These are phyloP conservation scores for Chrysochloris asiatica DNA, from an alignment of 2,113 vertebrate genomes.

Conservation along the genomic window DNA sequence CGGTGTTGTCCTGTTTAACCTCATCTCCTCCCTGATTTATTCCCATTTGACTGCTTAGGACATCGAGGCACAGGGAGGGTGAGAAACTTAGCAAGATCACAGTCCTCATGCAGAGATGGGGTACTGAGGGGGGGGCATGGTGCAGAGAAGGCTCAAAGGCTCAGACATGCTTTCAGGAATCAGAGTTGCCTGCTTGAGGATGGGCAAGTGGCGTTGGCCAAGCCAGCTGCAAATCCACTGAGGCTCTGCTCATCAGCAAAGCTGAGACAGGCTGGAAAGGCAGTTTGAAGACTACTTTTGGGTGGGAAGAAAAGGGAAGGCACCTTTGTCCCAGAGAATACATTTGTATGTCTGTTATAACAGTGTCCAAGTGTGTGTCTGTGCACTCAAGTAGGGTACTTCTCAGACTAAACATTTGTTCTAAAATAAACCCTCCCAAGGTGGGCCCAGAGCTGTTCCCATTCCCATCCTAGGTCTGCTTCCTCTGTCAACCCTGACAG, in stretches of 20 bases:
- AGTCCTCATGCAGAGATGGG: not conserved
- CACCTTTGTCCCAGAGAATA: not conserved
- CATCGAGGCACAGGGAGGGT: not conserved
- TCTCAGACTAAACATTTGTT: conserved; percentile 4
- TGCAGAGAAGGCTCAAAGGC: not conserved
- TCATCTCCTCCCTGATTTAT: no score
- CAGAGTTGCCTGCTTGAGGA: not conserved
- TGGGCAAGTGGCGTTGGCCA: not conserved
- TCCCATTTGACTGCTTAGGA: not conserved
- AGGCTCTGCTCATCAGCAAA: not conserved
- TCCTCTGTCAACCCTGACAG: not conserved
- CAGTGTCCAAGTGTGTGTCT: conserved; percentile 48
- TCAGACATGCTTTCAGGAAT: no score
- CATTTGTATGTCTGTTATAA: conserved; percentile 51
- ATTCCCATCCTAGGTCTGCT: accelerated
- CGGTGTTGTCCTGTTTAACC: not conserved
- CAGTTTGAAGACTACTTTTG: no score
- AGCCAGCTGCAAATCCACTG: not conserved
- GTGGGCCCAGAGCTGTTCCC: not conserved
- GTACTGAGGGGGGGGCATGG: no score
- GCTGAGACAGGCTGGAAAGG: no score
- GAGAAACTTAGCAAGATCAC: no score
- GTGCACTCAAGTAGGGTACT: not conserved
- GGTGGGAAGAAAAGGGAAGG: not conserved
- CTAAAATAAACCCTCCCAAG: not conserved